These are phyloP conservation scores for Nomada ferruginata DNA, from an alignment of 2,888 invertebrate species.

Conservation along the genomic window DNA sequence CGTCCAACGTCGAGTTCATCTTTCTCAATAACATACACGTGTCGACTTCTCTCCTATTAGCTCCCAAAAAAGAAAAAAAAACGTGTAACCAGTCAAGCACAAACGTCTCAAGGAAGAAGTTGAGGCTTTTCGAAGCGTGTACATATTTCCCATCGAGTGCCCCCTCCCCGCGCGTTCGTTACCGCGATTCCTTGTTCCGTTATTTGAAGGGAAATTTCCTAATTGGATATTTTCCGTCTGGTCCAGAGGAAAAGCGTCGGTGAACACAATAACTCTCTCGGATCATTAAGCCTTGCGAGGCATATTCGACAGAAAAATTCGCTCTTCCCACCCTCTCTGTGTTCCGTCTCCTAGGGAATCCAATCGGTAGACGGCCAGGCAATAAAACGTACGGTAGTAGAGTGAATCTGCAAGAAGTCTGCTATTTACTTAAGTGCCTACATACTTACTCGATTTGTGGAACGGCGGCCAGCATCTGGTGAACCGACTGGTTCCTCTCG, in stretches of 20 bases:
- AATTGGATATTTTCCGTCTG: conserved; percentile 49
- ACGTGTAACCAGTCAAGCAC: not conserved
- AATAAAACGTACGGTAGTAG: conserved; percentile 5
- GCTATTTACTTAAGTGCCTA: conserved; percentile 52
- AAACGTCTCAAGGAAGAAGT: not conserved
- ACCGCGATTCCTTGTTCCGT: conserved; percentile 9
- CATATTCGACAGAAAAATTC: conserved; percentile 28
- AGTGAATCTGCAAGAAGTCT: conserved; percentile 24
- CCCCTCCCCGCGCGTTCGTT: conserved; percentile 24
- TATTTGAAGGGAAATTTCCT: conserved; percentile 26
- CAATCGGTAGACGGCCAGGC: conserved; percentile 11
- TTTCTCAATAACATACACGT: not conserved
- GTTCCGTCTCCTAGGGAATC: conserved; percentile 2
- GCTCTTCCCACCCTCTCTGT: not conserved
- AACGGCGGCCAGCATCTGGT: conserved; percentile 33
- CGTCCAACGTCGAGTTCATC: not conserved
- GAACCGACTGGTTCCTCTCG: conserved; percentile 23
- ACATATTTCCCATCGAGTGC: conserved; percentile 4
- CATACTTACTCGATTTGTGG: conserved; percentile 53
- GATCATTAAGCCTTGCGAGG: conserved; percentile 46
- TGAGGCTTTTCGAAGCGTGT: not conserved
- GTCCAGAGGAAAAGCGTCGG: conserved; percentile 3
- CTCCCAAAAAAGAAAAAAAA: not conserved
- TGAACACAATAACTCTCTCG: conserved; percentile 39
- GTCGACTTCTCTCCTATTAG: conserved; percentile 12